A percentile compares a stretch with the other conserved stretches of the same genome.
Evolutionary conservation across 2,113 vertebrate genomes (phyloP).

Genomic region (Corythoichthys haematopterus): DNA sequence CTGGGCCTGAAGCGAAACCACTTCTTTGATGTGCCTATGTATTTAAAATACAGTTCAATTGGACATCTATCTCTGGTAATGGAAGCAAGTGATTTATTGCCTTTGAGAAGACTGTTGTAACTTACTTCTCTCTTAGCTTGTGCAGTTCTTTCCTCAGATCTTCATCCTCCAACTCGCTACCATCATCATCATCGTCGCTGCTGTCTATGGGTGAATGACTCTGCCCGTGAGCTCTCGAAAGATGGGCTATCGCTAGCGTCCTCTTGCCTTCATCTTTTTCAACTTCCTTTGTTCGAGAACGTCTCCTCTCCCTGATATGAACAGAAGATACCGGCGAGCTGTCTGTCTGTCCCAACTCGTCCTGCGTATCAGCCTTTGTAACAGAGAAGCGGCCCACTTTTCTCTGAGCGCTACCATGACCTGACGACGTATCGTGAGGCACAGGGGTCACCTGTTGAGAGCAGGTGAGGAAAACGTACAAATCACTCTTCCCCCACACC

Average conservation of each 20-base stretch:
- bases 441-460: conserved; percentile 77
- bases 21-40: conserved; percentile 82
- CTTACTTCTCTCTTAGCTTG: conserved; percentile 84
- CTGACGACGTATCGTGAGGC: conserved; percentile 46
- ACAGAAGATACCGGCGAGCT: conserved; percentile 67
- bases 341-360: conserved; percentile 56
- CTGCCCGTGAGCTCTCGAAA: conserved; percentile 57
- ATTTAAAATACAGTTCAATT: not conserved
- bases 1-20: conserved; percentile 83
- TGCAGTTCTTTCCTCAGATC: conserved; percentile 82
- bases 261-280: conserved; percentile 65
- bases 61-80: not conserved
- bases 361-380: conserved; percentile 58
- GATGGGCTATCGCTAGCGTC: conserved; percentile 42
- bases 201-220: conserved; percentile 79
- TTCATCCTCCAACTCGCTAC: conserved; percentile 82
- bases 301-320: conserved; percentile 61
- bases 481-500: not conserved
- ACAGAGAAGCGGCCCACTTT: conserved; percentile 77
- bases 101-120: not conserved
- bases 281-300: conserved; percentile 57
- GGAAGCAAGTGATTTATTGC: not conserved
- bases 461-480: not conserved
- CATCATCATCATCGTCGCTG: conserved; percentile 81
- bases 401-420: conserved; percentile 50